Base-by-base conservation (phyloP, 2,797 vertebrate species). In the Tympanoctomys barrerae region DNA sequence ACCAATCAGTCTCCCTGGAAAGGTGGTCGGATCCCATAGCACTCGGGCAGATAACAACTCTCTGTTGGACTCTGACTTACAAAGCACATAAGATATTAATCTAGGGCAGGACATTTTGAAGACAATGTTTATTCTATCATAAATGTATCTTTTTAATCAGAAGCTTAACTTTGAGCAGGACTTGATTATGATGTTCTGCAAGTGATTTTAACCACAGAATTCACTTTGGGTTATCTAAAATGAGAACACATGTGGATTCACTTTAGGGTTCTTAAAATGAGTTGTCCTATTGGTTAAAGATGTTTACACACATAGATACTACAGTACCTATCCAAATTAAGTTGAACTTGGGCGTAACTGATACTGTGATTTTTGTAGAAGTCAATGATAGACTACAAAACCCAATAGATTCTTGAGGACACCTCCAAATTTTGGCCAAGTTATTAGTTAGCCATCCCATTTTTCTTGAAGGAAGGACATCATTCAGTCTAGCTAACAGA, bases 141-240 rank as follows among this genome's bases (percentile, higher is more conserved):
- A 19, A 82, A 81, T 54, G 12, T 52, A 93, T 42, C 52, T 80
- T 93, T 89, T 46, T 61, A 24, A 87, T 61, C 78, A 75, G 68
- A 92, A 77, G 18, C 59, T 94, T 70, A 93, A 75, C 66, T 80
- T 86, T 91, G 83, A 77, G 52, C n/a, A 91, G 5, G 59, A 84
- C 9, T 36, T 21, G 1, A 78, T 71, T 84, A 61, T 77, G 16
- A 42, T 26, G 9, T 75, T 49, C 52, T 46, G 4, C 54, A 64
- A 68, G 54, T 49, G 57, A 6, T 59, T 54, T 79, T 59, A 84
- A 16, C 42, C 39, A 10, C 26, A 87, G 52, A 70, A 83, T 91
- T 91, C 22, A 90, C 46, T 91, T 61, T 7, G 39, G 7, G 26
- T 7, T 46, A 61, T 81, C 66, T 92, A 64, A 91, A 89, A 79